Base-by-base conservation (phyloP, 2,113 vertebrate genomes). In the Ailuropoda melanoleuca region DNA sequence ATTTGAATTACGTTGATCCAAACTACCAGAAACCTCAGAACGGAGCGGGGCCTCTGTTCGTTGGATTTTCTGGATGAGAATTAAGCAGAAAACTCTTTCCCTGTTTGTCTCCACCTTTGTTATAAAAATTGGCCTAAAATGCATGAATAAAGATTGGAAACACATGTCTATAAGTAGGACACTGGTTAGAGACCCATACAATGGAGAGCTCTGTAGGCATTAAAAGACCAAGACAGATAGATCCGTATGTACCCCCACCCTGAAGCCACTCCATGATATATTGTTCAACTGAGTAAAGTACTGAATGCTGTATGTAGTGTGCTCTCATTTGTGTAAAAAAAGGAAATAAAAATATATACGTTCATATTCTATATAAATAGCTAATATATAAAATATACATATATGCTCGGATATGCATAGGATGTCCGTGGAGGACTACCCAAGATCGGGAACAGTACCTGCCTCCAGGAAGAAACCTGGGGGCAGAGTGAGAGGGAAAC, bases 111-210 rank as follows among this genome's bases (percentile, higher is more conserved):
- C 7, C 34, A 64, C 62, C 58, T 89, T 94, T 86, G 46, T 48
- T 78, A 89, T 55, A 81, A 93, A 89, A 92, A 82, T 29, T 23
- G 83, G 39, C 46, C 92, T 88, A 92, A 92, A 97, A 66, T 68
- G 60, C 37, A 66, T 3, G 56, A 58, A 50, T 46, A 95, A 74
- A 90, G 62, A 86, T 64, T 92, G 56, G 78, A 81, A 96, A 68
- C 31, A 70, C 87, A 90, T 56, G 80, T 31, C 14, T 82, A 29
- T 17, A 29, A 64, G 21, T 70, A 95, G 43, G n/a, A 43, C 18
- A 78, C 8, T 37, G 48, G 14, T 90, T 81, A 77, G 84, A 37
- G 26, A 82, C 18, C 62, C 50, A 88, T 4, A 14, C 11, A 77
- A 39, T 37, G 46, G 23, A 55, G 66, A 26, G 60, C 53, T 60